Conservation (phyloP, 2,113 vertebrate genomes). For the Leptodactylus fuscus region DNA sequence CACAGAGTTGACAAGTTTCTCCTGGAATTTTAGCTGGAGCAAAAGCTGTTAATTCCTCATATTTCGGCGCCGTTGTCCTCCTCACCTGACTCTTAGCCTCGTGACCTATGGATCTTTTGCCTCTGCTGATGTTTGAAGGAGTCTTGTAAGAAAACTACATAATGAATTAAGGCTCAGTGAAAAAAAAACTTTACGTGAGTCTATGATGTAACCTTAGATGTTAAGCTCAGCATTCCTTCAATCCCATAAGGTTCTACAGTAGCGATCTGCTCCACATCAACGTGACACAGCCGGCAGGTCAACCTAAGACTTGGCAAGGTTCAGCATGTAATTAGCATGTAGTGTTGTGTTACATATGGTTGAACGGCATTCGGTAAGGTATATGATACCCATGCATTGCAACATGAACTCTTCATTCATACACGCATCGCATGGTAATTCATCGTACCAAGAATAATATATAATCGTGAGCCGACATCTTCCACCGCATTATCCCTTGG, state of each 20-base stretch:
- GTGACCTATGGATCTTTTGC: conserved; percentile 20
- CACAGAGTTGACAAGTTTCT: neutral
- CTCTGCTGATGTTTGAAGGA: neutral
- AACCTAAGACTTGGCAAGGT: conserved; percentile 47
- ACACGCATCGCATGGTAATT: fast-evolving
- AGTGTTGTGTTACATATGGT: conserved; percentile 28
- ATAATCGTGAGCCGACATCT: fast-evolving
- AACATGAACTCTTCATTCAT: neutral
- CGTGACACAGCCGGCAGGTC: conserved; percentile 62
- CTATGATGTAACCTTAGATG: neutral
- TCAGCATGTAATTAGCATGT: conserved; percentile 32
- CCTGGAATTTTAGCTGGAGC: neutral
- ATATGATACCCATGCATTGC: conserved; percentile 58
- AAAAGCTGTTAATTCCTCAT: neutral
- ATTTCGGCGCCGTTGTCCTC: conserved; percentile 21
- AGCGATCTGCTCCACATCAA: conserved; percentile 56
- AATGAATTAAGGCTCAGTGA: conserved; percentile 19
- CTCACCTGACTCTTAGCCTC: neutral
- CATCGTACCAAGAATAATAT: neutral
- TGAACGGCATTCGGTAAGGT: conserved; percentile 51
- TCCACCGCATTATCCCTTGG: neutral
- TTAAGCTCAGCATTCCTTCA: neutral
- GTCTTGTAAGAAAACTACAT: conserved; percentile 10
- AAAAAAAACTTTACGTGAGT: fast-evolving
- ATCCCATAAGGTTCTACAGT: conserved; percentile 15